A percentile compares a stretch with the other conserved stretches of the same genome.
These are phyloP conservation scores for Watersipora subatra DNA, from an alignment of 1,140 invertebrate species.

Conservation along the genomic window DNA sequence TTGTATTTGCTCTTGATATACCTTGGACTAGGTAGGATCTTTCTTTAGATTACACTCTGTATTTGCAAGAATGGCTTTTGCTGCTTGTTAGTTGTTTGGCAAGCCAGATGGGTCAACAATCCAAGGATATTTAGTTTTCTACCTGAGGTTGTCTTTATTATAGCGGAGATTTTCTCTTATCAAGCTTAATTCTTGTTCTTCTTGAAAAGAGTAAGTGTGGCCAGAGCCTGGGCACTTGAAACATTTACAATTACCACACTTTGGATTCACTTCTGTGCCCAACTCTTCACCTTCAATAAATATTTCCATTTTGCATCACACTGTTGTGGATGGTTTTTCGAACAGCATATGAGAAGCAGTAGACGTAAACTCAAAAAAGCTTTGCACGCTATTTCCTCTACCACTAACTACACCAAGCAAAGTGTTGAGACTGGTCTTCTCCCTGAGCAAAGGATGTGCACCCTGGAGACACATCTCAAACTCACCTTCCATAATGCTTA, in stretches of 20 bases:
- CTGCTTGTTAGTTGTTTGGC: neutral
- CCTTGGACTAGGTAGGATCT: neutral
- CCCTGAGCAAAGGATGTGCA: too few species aligned
- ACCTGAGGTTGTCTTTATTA: neutral
- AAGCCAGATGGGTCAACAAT: neutral
- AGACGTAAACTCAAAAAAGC: too few species aligned
- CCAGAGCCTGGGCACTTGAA: neutral
- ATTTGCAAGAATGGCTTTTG: neutral
- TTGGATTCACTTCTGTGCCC: neutral
- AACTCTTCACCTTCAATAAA: neutral
- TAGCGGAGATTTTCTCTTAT: neutral
- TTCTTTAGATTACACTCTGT: neutral
- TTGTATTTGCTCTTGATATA: neutral
- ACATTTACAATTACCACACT: neutral
- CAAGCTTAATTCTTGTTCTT: neutral
- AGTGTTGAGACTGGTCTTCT: too few species aligned
- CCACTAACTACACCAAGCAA: too few species aligned
- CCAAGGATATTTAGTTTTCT: neutral
- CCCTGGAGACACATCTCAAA: too few species aligned
- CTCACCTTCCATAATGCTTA: too few species aligned
- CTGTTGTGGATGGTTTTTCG: too few species aligned
- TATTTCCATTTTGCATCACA: neutral
- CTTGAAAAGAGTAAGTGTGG: neutral
- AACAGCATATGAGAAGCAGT: too few species aligned
- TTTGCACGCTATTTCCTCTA: too few species aligned